A percentile compares a stretch with the other conserved stretches of the same genome.
These are phyloP conservation scores for Stenotaenia linearis DNA, from an alignment of 2,888 invertebrate genomes.

Conservation along the genomic window DNA sequence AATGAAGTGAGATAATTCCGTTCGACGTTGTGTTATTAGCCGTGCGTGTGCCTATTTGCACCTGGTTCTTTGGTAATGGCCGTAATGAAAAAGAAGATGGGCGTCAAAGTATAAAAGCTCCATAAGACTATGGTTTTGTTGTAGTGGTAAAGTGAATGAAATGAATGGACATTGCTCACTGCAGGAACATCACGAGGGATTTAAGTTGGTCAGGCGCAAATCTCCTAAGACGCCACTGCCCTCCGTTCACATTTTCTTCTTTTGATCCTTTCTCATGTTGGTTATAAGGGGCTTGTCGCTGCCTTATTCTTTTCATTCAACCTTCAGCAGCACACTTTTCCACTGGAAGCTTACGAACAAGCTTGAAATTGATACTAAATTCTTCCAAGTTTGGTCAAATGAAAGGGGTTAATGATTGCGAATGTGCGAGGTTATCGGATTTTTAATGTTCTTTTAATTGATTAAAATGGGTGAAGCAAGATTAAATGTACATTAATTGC, in stretches of 20 bases:
- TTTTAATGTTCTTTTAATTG: constrained; percentile 4
- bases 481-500: not conserved
- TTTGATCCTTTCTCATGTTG: not conserved
- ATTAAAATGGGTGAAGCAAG: not conserved
- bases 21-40: not conserved
- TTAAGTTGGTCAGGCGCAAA: constrained; percentile 19
- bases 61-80: constrained; percentile 2
- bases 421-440: not conserved
- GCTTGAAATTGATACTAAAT: not conserved
- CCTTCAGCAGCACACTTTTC: not conserved
- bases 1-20: not conserved
- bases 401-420: constrained; percentile 3
- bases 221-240: constrained; percentile 2
- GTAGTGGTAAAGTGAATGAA: constrained; percentile 20
- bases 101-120: constrained; percentile 23
- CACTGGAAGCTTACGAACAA: not conserved
- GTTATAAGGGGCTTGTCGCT: constrained; percentile 6
- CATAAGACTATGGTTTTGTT: constrained; percentile 1
- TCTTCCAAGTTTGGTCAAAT: not conserved
- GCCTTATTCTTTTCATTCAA: not conserved
- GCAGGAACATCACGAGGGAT: constrained; percentile 17
- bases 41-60: not conserved
- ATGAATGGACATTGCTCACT: constrained; percentile 19
- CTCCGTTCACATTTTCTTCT: not conserved
- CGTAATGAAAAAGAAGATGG: constrained; percentile 20